Evolutionary conservation across 35 echinoderm and acorn worm species (phyloP), one percentile per base, ranked within the genome.

Genomic region (Patiria miniata): DNA sequence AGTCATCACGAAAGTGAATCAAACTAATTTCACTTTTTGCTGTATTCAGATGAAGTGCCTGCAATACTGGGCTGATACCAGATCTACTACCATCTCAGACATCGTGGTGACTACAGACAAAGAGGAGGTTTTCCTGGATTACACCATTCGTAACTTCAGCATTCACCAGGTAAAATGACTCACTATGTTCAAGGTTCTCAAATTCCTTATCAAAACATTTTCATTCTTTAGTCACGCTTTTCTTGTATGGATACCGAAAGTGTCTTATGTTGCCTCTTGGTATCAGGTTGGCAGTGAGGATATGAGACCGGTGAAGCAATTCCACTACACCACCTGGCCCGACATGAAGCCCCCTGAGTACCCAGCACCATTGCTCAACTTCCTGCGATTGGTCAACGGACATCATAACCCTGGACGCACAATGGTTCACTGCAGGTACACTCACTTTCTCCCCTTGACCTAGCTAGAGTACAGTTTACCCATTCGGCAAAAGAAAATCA

Each of bases 271-370:
- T n/a, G n/a, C n/a, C n/a, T n/a, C n/a, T n/a, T n/a, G n/a, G n/a
- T n/a, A n/a, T 52, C 34, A 73, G 65, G 65, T 36, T 23, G 65
- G 65, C 7, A 73, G 26, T 26, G 2, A 36, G n/a, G 65, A 69
- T 14, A 7, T 9, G 16, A 26, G 65, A 39, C 37, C 36, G 1
- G 86, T 93, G 15, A 36, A 58, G 37, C 91, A 93, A 50, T 81
- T 93, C 33, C 91, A 93, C 51, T 93, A 88, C 68, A 88, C 85
- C 39, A 78, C 91, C 4, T 93, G 91, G 91, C 85, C 85, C 36
- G 91, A 93, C 38, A 93, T 84, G 91, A 61, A 81, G 56, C 79
- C 83, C 14, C 85, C 85, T 0, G 85, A 93, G 12, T 68, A 37
- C 40, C 52, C 81, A 58, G 57, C 85, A 8, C 81, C 86, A 12